Evolutionary conservation across 2,113 vertebrate species (phyloP).

Genomic region (Megalops atlanticus): DNA sequence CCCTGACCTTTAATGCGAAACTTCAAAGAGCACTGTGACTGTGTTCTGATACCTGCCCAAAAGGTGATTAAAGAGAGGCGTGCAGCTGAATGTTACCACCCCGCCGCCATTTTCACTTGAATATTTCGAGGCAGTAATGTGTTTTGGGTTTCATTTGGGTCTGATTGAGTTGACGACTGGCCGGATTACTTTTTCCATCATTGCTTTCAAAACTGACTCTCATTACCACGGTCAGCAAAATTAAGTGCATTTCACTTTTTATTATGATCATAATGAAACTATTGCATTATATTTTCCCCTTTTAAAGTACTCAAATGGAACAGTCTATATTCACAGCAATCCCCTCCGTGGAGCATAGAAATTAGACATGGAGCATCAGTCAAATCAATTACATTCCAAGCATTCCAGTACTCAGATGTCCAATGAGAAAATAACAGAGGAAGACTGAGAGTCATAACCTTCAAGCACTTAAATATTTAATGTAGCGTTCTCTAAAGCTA

Average conservation of each 20-base stretch:
- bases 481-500: not conserved
- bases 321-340: not conserved
- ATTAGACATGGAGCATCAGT: too few relatives aligned
- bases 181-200: not conserved
- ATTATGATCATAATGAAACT: not conserved
- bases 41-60: constrained; percentile 30
- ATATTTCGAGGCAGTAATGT: not conserved
- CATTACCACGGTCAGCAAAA: not conserved
- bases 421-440: too few relatives aligned
- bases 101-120: not conserved
- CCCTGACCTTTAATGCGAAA: constrained; percentile 41
- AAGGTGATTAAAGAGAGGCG: constrained; percentile 46
- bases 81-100: constrained; percentile 23
- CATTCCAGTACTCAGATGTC: too few relatives aligned
- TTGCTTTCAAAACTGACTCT: not conserved
- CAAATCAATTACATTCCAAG: too few relatives aligned
- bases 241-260: not conserved
- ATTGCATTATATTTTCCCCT: not conserved
- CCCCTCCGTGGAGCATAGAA: too few relatives aligned
- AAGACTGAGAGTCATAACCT: too few relatives aligned
- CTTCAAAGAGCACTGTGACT: constrained; percentile 38
- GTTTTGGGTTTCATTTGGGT: not conserved
- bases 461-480: not conserved
- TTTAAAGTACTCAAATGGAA: not conserved
- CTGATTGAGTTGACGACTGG: not conserved